Evolutionary conservation across 2,797 vertebrate genomes (phyloP).

Genomic region (Ammospiza maritima): DNA sequence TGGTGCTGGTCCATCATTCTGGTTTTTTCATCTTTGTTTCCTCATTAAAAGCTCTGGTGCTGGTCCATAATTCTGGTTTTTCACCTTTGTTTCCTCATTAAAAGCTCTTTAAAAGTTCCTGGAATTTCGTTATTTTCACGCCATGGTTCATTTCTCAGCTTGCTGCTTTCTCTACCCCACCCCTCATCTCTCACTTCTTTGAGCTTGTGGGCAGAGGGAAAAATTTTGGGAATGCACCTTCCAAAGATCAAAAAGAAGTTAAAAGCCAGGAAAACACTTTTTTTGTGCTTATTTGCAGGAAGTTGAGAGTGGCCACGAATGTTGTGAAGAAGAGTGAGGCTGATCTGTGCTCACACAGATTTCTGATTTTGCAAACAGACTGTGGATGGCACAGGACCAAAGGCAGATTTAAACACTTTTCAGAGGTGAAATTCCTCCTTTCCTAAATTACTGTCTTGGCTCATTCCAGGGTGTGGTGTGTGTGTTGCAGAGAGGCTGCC

Average conservation of each 20-base stretch:
- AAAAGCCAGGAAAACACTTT: background rate
- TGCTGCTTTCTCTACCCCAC: background rate
- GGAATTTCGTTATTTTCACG: background rate
- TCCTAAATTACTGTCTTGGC: background rate
- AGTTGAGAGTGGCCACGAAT: background rate
- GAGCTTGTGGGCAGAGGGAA: background rate
- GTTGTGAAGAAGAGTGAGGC: fast-evolving
- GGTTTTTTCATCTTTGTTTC: background rate
- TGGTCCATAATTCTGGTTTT: background rate
- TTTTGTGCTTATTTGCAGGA: background rate
- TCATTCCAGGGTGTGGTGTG: background rate
- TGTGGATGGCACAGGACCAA: background rate
- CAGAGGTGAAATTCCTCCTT: background rate
- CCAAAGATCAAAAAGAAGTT: background rate
- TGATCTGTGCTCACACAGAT: background rate
- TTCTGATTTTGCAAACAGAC: background rate
- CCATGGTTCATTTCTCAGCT: fast-evolving
- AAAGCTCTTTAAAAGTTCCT: background rate
- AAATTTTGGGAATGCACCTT: background rate
- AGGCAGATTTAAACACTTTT: background rate
- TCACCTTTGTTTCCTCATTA: background rate
- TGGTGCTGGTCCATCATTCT: no score
- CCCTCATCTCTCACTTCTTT: background rate
- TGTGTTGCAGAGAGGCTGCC: background rate
- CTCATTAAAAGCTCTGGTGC: no score